phyloP scores from a whole-genome alignment of 1,140 invertebrate genomes.

The Pseudomyrmex flavicornis region DNA sequence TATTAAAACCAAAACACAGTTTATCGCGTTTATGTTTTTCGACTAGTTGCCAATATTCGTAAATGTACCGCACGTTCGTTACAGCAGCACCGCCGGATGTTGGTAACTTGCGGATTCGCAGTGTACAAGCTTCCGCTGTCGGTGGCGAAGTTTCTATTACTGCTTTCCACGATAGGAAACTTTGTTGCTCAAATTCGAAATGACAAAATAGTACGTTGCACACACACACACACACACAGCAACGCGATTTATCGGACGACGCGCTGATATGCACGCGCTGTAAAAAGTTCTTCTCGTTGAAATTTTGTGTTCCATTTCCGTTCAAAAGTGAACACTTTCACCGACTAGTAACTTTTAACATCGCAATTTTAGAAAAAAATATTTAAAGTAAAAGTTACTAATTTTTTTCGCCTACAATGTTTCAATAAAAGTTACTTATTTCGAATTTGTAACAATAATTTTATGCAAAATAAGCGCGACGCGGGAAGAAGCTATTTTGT shows the following conservation, averaged over 20 bases:
- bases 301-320: too few relatives aligned
- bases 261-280: slow-evolving; percentile 12
- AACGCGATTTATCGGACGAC: slow-evolving; percentile 44
- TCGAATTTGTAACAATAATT: slow-evolving; percentile 14
- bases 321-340: too few relatives aligned
- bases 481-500: slow-evolving; percentile 16
- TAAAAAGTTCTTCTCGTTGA: slow-evolving; percentile 33
- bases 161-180: slow-evolving; percentile 49
- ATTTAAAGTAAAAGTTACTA: background rate
- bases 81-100: slow-evolving; percentile 32
- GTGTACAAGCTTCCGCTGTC: slow-evolving; percentile 42
- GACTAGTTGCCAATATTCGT: slow-evolving; percentile 33
- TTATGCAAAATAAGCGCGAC: slow-evolving; percentile 45
- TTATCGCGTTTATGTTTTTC: slow-evolving; percentile 7
- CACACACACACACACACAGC: slow-evolving; percentile 31
- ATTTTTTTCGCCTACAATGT: background rate
- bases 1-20: background rate
- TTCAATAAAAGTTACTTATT: background rate
- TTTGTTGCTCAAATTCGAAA: slow-evolving; percentile 58
- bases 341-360: too few relatives aligned
- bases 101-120: slow-evolving; percentile 57
- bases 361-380: background rate
- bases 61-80: slow-evolving; percentile 34
- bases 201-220: slow-evolving; percentile 55
- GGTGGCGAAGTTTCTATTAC: slow-evolving; percentile 54